Conservation (phyloP, 2,888 invertebrate genomes). For the Ichneumon xanthorius region DNA sequence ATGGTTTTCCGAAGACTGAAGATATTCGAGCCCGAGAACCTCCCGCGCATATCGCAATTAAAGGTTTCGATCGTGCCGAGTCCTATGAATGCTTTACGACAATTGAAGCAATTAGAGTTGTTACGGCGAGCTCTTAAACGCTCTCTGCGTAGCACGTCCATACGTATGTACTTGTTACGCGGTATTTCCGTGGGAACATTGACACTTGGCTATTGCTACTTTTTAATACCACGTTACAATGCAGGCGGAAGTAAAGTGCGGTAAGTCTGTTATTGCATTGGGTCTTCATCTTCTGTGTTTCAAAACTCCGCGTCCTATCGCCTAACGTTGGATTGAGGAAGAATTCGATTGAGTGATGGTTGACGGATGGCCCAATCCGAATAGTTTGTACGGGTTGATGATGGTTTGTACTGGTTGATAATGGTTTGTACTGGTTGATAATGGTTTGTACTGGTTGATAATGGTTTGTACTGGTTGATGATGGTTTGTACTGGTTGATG, state of each 20-base stretch:
- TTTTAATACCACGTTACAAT: not conserved
- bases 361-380: not conserved
- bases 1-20: slow-evolving; percentile 20
- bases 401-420: too few relatives aligned
- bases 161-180: not conserved
- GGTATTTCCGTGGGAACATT: too few relatives aligned
- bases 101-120: not conserved
- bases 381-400: too few relatives aligned
- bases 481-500: too few relatives aligned
- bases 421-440: not conserved
- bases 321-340: not conserved
- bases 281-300: not conserved
- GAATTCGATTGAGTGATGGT: not conserved
- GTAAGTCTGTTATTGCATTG: not conserved
- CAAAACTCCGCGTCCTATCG: not conserved
- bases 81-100: not conserved
- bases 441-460: not conserved
- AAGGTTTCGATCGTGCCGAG: not conserved
- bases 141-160: too few relatives aligned
- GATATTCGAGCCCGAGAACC: not conserved
- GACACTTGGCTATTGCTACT: too few relatives aligned
- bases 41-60: not conserved
- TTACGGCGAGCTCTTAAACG: too few relatives aligned
- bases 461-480: too few relatives aligned
- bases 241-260: not conserved